phyloP scores from a whole-genome alignment of 2,797 vertebrate genomes.

The Rhynchonycteris naso region DNA sequence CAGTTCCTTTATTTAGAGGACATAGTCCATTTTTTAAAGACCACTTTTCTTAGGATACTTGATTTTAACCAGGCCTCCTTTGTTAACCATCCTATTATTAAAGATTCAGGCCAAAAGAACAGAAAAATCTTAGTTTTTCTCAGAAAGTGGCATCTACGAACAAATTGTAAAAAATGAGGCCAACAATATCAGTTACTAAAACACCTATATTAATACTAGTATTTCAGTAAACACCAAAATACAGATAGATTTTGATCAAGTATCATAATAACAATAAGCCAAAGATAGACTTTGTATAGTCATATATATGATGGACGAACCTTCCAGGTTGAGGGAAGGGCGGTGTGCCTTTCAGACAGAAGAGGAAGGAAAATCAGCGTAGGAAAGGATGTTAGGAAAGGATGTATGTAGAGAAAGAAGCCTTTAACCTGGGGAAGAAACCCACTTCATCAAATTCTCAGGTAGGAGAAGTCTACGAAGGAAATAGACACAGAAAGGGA shows the following conservation, averaged over 20 bases:
- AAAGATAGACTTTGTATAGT: neutral
- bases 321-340: neutral
- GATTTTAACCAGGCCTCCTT: slow-evolving; percentile 21
- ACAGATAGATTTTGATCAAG: neutral
- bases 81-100: neutral
- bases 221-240: slow-evolving; percentile 41
- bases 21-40: neutral
- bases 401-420: neutral
- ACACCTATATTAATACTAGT: neutral
- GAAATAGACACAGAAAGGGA: slow-evolving; percentile 35
- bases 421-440: neutral
- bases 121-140: slow-evolving; percentile 49
- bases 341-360: neutral
- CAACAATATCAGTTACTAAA: slow-evolving; percentile 20
- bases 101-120: neutral
- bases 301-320: neutral
- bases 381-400: neutral
- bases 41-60: neutral
- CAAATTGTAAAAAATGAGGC: neutral
- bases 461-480: slow-evolving; percentile 31
- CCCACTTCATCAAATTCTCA: neutral
- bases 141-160: slow-evolving; percentile 2
- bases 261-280: neutral
- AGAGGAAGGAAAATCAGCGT: neutral
- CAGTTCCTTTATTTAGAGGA: neutral